Percentiles rank a stretch among this genome's conserved stretches.
phyloP scores from a whole-genome alignment of 2,113 vertebrate genomes.

The Gallinago undulata region DNA sequence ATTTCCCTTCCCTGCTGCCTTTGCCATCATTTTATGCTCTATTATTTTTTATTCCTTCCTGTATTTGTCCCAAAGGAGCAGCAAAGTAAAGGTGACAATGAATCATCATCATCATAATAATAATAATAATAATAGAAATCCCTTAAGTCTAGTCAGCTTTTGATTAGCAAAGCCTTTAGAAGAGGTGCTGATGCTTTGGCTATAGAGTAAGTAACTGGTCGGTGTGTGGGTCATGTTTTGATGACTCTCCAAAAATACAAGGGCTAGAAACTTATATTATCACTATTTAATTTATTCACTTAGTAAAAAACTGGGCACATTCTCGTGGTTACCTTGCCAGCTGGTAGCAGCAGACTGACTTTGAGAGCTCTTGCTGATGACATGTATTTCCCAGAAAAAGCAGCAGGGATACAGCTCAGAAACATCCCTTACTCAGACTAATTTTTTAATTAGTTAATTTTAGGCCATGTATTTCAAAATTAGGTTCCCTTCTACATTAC shows the following conservation, averaged over 20 bases:
- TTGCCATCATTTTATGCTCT: background rate
- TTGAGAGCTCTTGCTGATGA: background rate
- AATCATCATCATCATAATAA: background rate
- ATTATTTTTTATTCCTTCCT: background rate
- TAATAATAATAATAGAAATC: background rate
- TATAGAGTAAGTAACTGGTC: background rate
- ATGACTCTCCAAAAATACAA: background rate
- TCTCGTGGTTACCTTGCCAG: background rate
- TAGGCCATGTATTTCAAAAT: conserved; percentile 33
- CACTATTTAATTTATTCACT: background rate
- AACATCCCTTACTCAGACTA: background rate
- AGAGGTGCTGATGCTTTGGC: background rate
- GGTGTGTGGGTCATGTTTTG: background rate
- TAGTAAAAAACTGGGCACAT: background rate
- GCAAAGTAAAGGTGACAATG: background rate
- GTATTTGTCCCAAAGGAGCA: background rate
- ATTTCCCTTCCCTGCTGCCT: background rate
- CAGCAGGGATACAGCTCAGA: background rate
- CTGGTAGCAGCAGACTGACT: background rate
- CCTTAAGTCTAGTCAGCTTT: background rate
- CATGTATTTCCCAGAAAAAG: background rate
- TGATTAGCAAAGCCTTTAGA: background rate
- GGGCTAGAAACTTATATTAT: background rate
- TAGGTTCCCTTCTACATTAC: background rate
- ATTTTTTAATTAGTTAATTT: conserved; percentile 30